phyloP scores from a whole-genome alignment of 2,888 invertebrate species.

The Hemithea aestivaria region DNA sequence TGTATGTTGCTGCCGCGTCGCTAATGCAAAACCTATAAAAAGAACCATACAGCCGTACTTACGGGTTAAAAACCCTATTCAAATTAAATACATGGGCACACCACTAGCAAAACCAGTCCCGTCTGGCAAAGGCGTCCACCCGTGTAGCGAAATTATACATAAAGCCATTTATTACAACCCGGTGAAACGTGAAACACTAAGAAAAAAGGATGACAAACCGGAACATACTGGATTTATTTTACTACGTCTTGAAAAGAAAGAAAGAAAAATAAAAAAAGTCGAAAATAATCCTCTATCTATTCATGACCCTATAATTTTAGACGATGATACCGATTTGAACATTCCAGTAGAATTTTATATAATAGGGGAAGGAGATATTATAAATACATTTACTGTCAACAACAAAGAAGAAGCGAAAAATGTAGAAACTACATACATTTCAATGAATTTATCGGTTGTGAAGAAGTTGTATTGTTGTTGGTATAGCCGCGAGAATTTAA shows the following conservation, averaged over 20 bases:
- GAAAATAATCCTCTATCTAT: too few species aligned
- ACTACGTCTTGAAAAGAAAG: conserved; percentile 10
- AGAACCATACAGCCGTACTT: too few species aligned
- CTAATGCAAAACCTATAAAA: conserved; percentile 3
- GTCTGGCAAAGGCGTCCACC: too few species aligned
- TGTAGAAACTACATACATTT: conserved; percentile 5
- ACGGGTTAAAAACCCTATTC: too few species aligned
- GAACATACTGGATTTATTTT: conserved; percentile 5
- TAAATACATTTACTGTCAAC: not conserved
- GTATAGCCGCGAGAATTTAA: conserved; percentile 31
- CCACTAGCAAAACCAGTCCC: too few species aligned
- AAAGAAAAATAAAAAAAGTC: not conserved
- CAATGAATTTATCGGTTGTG: conserved; percentile 1
- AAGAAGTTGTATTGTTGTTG: conserved; percentile 33
- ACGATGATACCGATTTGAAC: not conserved
- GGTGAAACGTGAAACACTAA: not conserved
- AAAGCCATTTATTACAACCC: conserved; percentile 13
- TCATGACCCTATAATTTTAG: too few species aligned
- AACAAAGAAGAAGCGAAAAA: not conserved
- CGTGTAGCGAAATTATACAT: conserved; percentile 8
- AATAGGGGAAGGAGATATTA: too few species aligned
- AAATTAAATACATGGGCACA: too few species aligned
- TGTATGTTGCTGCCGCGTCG: conserved; percentile 30
- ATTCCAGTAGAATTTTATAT: conserved; percentile 18
- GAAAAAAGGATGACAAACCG: not conserved